Evolutionary conservation across 1,140 invertebrate genomes (phyloP).

Genomic region (Papilio helenus): DNA sequence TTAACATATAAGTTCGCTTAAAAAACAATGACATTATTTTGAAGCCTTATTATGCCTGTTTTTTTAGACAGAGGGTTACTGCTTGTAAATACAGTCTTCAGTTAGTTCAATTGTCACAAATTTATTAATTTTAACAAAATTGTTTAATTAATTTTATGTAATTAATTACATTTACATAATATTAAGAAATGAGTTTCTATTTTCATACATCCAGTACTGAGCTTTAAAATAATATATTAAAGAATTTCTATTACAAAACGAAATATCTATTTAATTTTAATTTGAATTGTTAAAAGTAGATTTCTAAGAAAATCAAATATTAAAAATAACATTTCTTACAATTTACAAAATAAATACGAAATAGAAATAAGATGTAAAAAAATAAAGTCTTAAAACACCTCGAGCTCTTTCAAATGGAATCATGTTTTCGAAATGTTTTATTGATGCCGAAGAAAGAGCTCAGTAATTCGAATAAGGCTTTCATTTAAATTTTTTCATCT

Average conservation of each 20-base stretch:
- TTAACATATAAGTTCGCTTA: not conserved
- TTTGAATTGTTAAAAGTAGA: not conserved
- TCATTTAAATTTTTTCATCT: conserved; percentile 16
- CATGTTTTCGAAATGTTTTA: conserved; percentile 26
- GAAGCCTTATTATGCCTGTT: too few relatives aligned
- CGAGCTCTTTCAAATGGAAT: conserved; percentile 25
- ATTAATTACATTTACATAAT: too few relatives aligned
- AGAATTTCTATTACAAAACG: not conserved
- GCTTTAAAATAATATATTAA: not conserved
- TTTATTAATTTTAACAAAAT: too few relatives aligned
- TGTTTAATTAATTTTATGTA: too few relatives aligned
- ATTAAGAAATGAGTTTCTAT: too few relatives aligned
- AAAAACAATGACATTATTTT: not conserved
- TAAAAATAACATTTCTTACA: not conserved
- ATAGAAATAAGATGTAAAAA: conserved; percentile 3
- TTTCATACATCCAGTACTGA: too few relatives aligned
- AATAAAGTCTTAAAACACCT: conserved; percentile 29
- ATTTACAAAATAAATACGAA: conserved; percentile 7
- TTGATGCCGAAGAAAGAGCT: conserved; percentile 24
- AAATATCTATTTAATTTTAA: not conserved
- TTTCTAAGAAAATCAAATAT: not conserved
- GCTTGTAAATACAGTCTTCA: too few relatives aligned
- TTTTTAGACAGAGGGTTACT: too few relatives aligned
- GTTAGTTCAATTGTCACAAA: too few relatives aligned
- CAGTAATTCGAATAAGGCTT: conserved; percentile 27